Evolutionary conservation across 2,888 invertebrate genomes (phyloP).

Genomic region (Xestia c-nigrum): DNA sequence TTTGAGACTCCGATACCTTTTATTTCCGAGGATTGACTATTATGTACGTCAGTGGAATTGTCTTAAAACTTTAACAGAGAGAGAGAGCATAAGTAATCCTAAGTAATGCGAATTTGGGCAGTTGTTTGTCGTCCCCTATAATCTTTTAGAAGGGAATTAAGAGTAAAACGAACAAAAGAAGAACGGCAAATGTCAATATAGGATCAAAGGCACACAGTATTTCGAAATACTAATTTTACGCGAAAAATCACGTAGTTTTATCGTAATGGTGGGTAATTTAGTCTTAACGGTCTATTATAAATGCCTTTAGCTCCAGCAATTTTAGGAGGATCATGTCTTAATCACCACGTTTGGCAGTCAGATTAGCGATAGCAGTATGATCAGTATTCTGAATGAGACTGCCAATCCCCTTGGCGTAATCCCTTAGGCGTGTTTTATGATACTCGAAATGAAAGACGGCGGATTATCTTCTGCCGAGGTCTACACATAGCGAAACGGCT

Average conservation of each 20-base stretch:
- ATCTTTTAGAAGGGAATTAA: conserved; percentile 62
- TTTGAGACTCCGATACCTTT: conserved; percentile 64
- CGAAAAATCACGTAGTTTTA: conserved; percentile 24
- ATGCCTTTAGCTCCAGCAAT: conserved; percentile 20
- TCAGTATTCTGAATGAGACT: conserved; percentile 38
- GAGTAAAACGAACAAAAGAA: conserved; percentile 31
- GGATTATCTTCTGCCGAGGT: conserved; percentile 50
- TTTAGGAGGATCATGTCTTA: conserved; percentile 38
- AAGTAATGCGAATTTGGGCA: conserved; percentile 67
- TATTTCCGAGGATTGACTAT: conserved; percentile 63
- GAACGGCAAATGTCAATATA: conserved; percentile 30
- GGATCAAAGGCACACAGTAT: conserved; percentile 26
- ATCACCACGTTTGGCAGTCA: conserved; percentile 43
- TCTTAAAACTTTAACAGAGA: conserved; percentile 61
- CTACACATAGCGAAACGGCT: conserved; percentile 38
- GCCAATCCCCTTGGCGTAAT: conserved; percentile 46
- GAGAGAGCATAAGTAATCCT: conserved; percentile 61
- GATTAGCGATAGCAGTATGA: conserved; percentile 46
- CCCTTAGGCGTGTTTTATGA: conserved; percentile 58
- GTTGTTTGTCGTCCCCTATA: conserved; percentile 69
- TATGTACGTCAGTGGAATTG: conserved; percentile 69
- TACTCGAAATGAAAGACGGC: conserved; percentile 50
- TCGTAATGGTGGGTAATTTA: conserved; percentile 17
- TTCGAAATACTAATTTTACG: conserved; percentile 28
- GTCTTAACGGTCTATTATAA: conserved; percentile 15